Conservation (phyloP, 2,888 invertebrate genomes). For the Chrysolina haemoptera region DNA sequence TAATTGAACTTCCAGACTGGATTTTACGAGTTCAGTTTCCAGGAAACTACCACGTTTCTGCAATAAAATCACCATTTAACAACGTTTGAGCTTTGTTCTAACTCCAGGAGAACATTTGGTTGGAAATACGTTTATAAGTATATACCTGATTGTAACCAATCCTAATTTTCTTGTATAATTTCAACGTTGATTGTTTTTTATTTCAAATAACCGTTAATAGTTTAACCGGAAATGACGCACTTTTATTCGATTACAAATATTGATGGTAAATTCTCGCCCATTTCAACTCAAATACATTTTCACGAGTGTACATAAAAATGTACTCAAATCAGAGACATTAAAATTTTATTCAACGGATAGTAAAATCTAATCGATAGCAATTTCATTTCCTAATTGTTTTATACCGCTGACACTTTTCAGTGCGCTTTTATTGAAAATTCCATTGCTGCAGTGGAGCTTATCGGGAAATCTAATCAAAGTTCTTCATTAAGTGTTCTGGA, state of each 20-base stretch:
- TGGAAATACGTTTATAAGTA: not conserved
- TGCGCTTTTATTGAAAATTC: not conserved
- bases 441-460: not conserved
- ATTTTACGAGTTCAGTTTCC: not conserved
- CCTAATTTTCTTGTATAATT: not conserved
- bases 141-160: not conserved
- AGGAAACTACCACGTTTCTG: not conserved
- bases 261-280: not conserved
- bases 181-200: not conserved
- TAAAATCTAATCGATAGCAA: constrained; percentile 5
- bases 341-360: not conserved
- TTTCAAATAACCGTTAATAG: not conserved
- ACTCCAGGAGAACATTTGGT: not conserved
- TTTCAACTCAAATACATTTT: not conserved
- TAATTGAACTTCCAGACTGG: not conserved
- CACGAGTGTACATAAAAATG: not conserved
- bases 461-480: not conserved
- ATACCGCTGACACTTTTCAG: constrained; percentile 1
- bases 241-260: not conserved
- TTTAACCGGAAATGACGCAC: not conserved
- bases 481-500: not conserved
- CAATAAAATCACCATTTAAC: not conserved
- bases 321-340: constrained; percentile 2
- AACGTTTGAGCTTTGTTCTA: not conserved
- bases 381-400: constrained; percentile 1